Percentiles rank a stretch among this genome's conserved stretches.
These are phyloP conservation scores for Stichodactyla mertensii DNA, from an alignment of 64 coral and sea anemone species.

Conservation along the genomic window DNA sequence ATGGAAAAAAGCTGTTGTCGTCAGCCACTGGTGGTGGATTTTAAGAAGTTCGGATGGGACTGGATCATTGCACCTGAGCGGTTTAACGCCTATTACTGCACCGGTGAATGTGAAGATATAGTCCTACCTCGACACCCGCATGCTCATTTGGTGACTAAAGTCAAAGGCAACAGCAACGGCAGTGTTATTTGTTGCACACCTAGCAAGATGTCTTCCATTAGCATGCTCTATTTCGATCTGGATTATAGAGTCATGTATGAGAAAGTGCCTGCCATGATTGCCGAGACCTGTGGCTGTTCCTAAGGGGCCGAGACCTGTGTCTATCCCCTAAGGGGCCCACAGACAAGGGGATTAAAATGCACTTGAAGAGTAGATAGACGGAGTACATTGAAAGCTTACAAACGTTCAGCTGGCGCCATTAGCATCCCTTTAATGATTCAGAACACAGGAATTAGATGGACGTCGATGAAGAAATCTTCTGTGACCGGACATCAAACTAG, in stretches of 20 bases:
- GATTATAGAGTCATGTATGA: not conserved
- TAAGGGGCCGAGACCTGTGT: not conserved
- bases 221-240: conserved; percentile 19
- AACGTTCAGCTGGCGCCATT: too few species aligned
- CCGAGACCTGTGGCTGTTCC: conserved; percentile 14
- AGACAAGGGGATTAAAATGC: too few species aligned
- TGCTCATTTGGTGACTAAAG: not conserved
- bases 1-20: conserved; percentile 16
- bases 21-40: not conserved
- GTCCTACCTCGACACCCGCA: not conserved
- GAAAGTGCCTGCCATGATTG: conserved; percentile 12
- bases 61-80: conserved; percentile 18
- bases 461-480: too few species aligned
- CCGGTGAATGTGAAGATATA: conserved; percentile 13
- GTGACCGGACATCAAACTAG: too few species aligned
- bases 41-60: not conserved
- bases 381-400: too few species aligned
- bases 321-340: too few species aligned
- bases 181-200: not conserved
- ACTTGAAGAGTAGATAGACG: too few species aligned
- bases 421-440: too few species aligned
- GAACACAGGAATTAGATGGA: too few species aligned
- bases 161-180: not conserved
- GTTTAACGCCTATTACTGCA: conserved; percentile 20
- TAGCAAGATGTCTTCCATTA: conserved; percentile 22